Base-by-base conservation (phyloP, 2,797 vertebrate genomes). In the Heliangelus exortis region DNA sequence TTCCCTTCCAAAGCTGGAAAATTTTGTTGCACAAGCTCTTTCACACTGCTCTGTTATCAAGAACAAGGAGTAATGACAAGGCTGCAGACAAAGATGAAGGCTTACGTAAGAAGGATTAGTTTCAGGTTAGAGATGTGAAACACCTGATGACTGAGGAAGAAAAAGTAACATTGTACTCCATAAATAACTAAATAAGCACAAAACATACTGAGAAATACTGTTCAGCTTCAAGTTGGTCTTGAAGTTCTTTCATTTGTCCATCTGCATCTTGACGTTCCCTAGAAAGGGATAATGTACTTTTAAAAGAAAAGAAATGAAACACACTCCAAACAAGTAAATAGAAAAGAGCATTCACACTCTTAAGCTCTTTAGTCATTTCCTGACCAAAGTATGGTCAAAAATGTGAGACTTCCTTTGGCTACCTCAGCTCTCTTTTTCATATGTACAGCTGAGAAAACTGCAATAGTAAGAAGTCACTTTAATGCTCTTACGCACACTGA, bases 201-300 rank as follows among this genome's bases (percentile, higher is more conserved):
- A 83, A 92, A 96, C 97, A 98, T 97, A 99, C 99, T 8, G 99
- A 99, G 96, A 99, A 99, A 98, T 99, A 99, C 84, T 99, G 99
- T 54, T 99, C 99, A 7, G 99, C 99, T 97, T 99, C 99, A 25
- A 99, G 97, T 94, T 99, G 99, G 95, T 99, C 99, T 95, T 99
- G 99, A 58, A 99, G 98, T 91, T 99, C 99, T 97, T 99, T 99
- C 99, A 99, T 99, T 94, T 99, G 99, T 21, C 99, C 99, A 34
- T 99, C 99, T 55, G 99, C 98, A 95, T 99, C 99, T 66, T 99
- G 99, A 39, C 99, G 98, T 93, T 99, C 99, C 97, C 99, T 99
- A 94, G 36, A 91, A 95, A 76, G 33, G 15, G 87, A 57, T 41
- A 92, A 59, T 4, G 17, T 23, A 29, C 14, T 71, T 90, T 54